Evolutionary conservation across 2,113 vertebrate genomes (phyloP), one percentile per base, ranked within the genome.

Genomic region (Stictonetta naevosa): DNA sequence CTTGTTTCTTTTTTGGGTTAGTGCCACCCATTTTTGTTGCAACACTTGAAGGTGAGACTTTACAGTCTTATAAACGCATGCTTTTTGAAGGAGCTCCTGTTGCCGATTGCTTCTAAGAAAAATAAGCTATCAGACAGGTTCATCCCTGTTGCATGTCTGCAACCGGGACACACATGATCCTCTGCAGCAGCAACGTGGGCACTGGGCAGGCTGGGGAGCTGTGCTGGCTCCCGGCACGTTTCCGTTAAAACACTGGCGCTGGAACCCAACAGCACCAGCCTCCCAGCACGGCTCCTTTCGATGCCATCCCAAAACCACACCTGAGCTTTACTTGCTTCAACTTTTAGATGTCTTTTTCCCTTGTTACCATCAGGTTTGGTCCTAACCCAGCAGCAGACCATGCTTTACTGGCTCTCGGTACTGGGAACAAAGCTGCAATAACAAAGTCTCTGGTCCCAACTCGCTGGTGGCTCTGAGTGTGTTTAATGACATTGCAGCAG

Each of bases 211-310:
- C 40, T 11, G 62, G 36, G 18, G 25, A 38, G 25, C 60, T 52
- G 50, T 25, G 50, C 12, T 25, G 50, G 23, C 50, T 52, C 21
- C 50, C 38, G 5, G 36, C 33, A 16, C 0, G 1, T 25, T 48
- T 56, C 55, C 62, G 46, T 44, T 18, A 63, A 44, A 86, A 33
- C 0, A 0, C 10, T 0, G 0, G 6, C 17, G 33, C 16, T 0
- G 1, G 40, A 14, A 50, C 19, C 22, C 0, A 0, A 28, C 25
- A 0, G 2, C 79, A 20, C 25, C 50, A 26, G 28, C 13, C 38
- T 67, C 31, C 63, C 3, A 1, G 48, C 23, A 33, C 3, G 2
- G 9, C 33, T 68, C 36, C 64, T 53, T 64, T n/a, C 22, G 44
- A 22, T 1, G 0, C n/a, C 26, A 14, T 22, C 78, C 13, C 58